Base-by-base conservation (phyloP, 2,797 vertebrate genomes). In the Petrocephalus sullivani region DNA sequence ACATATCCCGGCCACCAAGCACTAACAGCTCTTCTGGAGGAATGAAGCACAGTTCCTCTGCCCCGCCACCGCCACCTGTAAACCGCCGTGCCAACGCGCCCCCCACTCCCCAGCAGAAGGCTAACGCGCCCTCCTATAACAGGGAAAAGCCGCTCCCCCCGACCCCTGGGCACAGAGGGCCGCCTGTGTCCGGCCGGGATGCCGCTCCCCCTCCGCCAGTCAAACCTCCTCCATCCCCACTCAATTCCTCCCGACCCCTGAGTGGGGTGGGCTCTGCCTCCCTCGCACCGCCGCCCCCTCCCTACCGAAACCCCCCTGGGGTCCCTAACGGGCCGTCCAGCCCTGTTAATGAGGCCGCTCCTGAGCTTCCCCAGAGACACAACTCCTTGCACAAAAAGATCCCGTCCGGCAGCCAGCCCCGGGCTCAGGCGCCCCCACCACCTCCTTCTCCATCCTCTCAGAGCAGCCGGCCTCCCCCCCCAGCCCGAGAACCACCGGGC, bases 301-400 rank as follows among this genome's bases (percentile, higher is more conserved):
- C 98, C 2, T 98, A 98, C 92, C 95, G 97, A 14, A 97, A 97
- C 56, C 94, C 96, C 0, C 95, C 95, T 0, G 87, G 95, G 2
- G 90, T 96, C 88, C 95, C 96, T 92, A 98, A 97, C 2, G 97
- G 97, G 87, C 95, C 97, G 0, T 94, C 96, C 61, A 96, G 96
- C 81, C 95, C 95, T 60, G 90, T 92, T 83, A 94, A 95, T 0
- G 92, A 95, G 4, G 94, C 94, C 0, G 97, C 97, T 64, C 98
- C 98, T 0, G 96, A 98, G 94, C 96, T 99, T 88, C 98, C 98
- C 0, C 96, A 97, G 95, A 96, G 98, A 92, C 96, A 98, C 92
- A 99, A 99, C 94, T 99, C 98, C 10, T 96, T 99, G 92, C 96
- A 97, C 94, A 97, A 97, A 93, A 98, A 97, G 90, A 94, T 95